These are phyloP conservation scores for Dicycla oo DNA, from an alignment of 2,888 invertebrate genomes.

Conservation along the genomic window DNA sequence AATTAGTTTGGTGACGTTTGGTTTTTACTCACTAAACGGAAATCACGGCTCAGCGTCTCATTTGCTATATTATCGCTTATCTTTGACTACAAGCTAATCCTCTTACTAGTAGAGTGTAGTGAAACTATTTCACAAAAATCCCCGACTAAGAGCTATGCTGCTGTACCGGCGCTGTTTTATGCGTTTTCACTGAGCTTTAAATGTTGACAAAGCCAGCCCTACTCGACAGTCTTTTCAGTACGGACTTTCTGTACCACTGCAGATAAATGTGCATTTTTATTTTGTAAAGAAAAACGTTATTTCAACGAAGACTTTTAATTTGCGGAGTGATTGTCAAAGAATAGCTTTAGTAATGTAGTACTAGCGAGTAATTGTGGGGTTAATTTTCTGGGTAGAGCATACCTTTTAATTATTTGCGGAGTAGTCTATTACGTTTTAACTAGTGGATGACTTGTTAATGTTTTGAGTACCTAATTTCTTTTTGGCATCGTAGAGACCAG, in stretches of 20 bases:
- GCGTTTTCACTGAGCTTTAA: constrained; percentile 68
- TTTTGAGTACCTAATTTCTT: background rate
- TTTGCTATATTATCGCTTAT: background rate
- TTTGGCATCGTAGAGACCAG: background rate
- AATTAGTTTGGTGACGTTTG: no score
- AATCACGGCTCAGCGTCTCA: no score
- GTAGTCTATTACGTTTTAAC: constrained; percentile 24
- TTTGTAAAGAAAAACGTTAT: constrained; percentile 46
- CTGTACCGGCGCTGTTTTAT: constrained; percentile 62
- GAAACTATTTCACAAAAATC: constrained; percentile 67
- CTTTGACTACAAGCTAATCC: constrained; percentile 4
- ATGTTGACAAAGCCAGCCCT: constrained; percentile 67
- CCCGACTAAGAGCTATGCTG: constrained; percentile 53
- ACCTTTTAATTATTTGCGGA: constrained; percentile 14
- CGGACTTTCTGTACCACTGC: constrained; percentile 64
- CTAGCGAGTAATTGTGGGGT: constrained; percentile 30
- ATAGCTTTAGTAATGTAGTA: constrained; percentile 28
- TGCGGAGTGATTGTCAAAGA: constrained; percentile 45
- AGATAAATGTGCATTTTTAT: constrained; percentile 60
- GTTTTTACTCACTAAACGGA: no score
- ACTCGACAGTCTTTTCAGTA: constrained; percentile 63
- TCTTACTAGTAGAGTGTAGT: constrained; percentile 30
- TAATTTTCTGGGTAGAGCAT: constrained; percentile 23
- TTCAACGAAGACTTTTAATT: constrained; percentile 48
- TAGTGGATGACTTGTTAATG: background rate